Percentiles rank a stretch among this genome's conserved stretches.
Evolutionary conservation across 2,888 invertebrate species (phyloP).

Genomic region (Marasmarcha lunaedactyla): DNA sequence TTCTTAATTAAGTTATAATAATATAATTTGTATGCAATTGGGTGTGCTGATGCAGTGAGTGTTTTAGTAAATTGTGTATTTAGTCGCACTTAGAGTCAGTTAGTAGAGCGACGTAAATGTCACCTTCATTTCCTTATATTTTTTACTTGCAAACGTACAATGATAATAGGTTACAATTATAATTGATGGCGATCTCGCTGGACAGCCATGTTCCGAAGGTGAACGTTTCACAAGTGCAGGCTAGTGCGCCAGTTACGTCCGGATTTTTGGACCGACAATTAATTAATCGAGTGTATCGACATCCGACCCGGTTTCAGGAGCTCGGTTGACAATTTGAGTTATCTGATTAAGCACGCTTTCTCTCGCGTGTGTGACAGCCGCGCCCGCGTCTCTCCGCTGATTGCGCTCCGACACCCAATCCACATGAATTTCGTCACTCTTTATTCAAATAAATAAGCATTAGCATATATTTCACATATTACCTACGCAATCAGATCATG

Average conservation of each 20-base stretch:
- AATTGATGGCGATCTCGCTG: no score
- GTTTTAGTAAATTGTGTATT: conserved; percentile 1
- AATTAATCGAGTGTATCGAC: conserved; percentile 69
- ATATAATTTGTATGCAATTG: not conserved
- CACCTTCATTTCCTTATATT: conserved; percentile 3
- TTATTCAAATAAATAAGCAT: conserved; percentile 56
- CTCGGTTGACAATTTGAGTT: conserved; percentile 67
- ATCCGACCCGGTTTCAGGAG: conserved; percentile 69
- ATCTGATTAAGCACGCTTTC: conserved; percentile 70
- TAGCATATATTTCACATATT: conserved; percentile 43
- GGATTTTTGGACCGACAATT: conserved; percentile 62
- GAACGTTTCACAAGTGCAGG: conserved; percentile 44
- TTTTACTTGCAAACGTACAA: not conserved
- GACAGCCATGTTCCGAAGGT: conserved; percentile 2
- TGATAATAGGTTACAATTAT: no score
- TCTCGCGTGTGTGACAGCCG: conserved; percentile 41
- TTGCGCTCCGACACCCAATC: conserved; percentile 43
- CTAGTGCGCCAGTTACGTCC: conserved; percentile 50
- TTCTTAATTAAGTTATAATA: conserved; percentile 1
- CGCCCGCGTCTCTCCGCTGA: conserved; percentile 27
- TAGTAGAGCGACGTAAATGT: not conserved
- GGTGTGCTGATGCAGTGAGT: not conserved
- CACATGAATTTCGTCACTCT: conserved; percentile 59
- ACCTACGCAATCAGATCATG: conserved; percentile 37
- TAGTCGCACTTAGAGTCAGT: not conserved